Base-by-base conservation (phyloP, 2,888 invertebrate species). In the Eilema sororculum region DNA sequence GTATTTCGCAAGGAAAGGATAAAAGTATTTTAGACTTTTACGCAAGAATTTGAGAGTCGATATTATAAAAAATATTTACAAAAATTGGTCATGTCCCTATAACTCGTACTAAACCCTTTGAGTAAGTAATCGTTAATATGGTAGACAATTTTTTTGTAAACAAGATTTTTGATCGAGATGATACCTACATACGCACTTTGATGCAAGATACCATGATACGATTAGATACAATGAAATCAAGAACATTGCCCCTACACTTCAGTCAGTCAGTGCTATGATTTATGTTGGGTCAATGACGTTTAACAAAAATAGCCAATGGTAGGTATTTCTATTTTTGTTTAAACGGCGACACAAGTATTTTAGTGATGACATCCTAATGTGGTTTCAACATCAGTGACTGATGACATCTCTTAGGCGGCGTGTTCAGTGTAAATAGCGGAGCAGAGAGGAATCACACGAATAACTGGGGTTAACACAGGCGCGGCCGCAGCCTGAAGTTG, bases 281-380 rank as follows among this genome's bases (percentile, higher is more conserved):
- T n/a, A 52, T 20, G 52, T 52, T 52, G n/a, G 52, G 57, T 58
- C 57, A 24, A 24, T 58, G 25, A 58, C 57, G 13, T 58, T 13
- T 12, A 10, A 58, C 25, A 58, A 13, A 25, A 24, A 25, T 58
- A 24, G 16, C 24, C 24, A 58, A 22, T 58, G 24, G 57, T 58
- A 58, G 24, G 57, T 58, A 58, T 58, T 58, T 58, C 57, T 58
- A 58, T 24, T 58, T 58, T 24, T 24, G 22, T 58, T 12, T 12
- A 25, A 24, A 25, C 12, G 24, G 10, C 9, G 25, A n/a, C 22
- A 58, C 22, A 13, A 12, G n/a, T 52, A 52, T 52, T 52, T 46
- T 52, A n/a, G n/a, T n/a, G 52, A 9, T 52, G 52, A 52, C n/a
- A 52, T 52, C 41, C 41, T 41, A 41, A 41, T 37, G 41, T 41